Evolutionary conservation across 2,797 vertebrate genomes (phyloP), one percentile per base, ranked within the genome.

Genomic region (Odontamblyopus rebecca): DNA sequence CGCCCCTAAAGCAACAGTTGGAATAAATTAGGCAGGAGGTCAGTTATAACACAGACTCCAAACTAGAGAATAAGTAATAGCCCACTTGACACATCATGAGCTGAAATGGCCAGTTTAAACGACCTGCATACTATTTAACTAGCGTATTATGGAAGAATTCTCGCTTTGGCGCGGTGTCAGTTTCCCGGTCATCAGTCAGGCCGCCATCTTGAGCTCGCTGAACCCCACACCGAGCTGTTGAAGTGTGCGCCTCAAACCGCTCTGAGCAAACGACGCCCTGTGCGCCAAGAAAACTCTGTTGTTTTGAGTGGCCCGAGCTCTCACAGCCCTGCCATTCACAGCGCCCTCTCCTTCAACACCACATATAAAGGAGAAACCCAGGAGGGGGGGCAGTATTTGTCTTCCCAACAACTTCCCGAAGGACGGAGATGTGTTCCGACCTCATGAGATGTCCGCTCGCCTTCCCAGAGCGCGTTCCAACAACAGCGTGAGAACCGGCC

Each of bases 311-410:
- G 86, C 88, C 88, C 76, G 85, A 86, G 88, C 92, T 93, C 92
- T 92, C 93, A 94, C 91, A 94, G 90, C 80, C 82, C 86, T 70
- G 82, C 92, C 91, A 93, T 94, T 94, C 93, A 94, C 79, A 77
- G 76, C 85, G 89, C 89, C 86, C 89, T 88, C 91, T 93, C 89
- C 91, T 91, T 88, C 90, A 89, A 89, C 87, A 89, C 84, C 85
- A 91, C 90, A 88, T 89, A 92, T 91, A 92, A 93, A 91, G 91
- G 89, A 88, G 86, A 88, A 70, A 62, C 27, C 29, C 81, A 9
- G 44, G 64, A 75, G 83, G 75, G 84, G 84, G 89, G 79, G 41
- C 75, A 80, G 85, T 94, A 88, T 94, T 94, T 94, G 91, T 93
- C 93, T 93, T 94, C 92, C 89, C 92, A 93, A 91, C 89, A 81